Percentiles rank a stretch among this genome's conserved stretches.
phyloP scores from a whole-genome alignment of 1,140 invertebrate genomes.

The Cepaea nemoralis region DNA sequence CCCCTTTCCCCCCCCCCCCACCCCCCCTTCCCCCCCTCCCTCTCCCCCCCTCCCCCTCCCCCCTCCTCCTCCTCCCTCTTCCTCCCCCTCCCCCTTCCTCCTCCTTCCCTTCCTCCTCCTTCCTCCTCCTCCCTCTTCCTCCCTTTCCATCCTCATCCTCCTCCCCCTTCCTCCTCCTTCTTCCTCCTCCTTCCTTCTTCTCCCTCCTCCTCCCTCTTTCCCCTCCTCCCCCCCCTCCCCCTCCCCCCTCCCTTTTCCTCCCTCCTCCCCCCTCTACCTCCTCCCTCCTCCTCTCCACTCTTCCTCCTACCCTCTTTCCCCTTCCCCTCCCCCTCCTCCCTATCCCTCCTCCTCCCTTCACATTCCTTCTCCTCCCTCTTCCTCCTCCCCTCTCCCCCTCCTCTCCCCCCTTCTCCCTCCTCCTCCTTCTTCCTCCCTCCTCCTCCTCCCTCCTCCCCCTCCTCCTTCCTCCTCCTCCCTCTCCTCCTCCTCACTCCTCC shows the following conservation, averaged over 20 bases:
- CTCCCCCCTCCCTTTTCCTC: not conserved
- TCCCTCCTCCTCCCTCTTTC: not conserved
- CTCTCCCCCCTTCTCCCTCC: not conserved
- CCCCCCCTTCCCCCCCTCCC: too few relatives aligned
- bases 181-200: not conserved
- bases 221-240: not conserved
- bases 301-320: too few relatives aligned
- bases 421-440: not conserved
- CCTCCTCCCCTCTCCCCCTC: not conserved
- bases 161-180: conserved; percentile 8
- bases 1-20: too few relatives aligned
- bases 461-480: not conserved
- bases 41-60: not conserved
- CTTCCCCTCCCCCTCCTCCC: too few relatives aligned
- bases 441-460: not conserved
- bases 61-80: not conserved
- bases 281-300: too few relatives aligned
- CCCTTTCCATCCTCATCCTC: too few relatives aligned
- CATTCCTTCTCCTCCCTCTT: too few relatives aligned
- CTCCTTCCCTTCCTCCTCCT: not conserved
- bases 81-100: not conserved
- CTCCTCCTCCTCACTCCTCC: too few relatives aligned
- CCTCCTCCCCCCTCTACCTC: not conserved
- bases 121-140: too few relatives aligned
- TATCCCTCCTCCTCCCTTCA: too few relatives aligned